Base-by-base conservation (phyloP, 1,140 invertebrate genomes). In the Metopolophium dirhodum region DNA sequence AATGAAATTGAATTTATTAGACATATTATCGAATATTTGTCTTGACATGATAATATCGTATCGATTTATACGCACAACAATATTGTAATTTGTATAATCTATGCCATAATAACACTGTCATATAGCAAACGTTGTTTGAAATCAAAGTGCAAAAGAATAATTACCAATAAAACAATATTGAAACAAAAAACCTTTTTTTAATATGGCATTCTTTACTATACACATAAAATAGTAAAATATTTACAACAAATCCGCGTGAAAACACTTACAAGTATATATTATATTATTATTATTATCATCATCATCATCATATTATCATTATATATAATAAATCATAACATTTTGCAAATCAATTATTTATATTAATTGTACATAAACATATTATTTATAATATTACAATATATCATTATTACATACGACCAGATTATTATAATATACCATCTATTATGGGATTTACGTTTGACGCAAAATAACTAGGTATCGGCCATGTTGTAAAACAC, bases 121-220 rank as follows among this genome's bases (percentile, higher is more conserved):
- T n/a, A 61, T 30, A 61, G 8, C 26, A 4, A 30, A 30, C 30
- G 57, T 61, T 6, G 0, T 77, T 77, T 18, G n/a, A 77, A 20
- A 77, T 77, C 6, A 35, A 77, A 68, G n/a, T n/a, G n/a, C 30
- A 77, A n/a, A 35, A 77, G 4, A 77, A n/a, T 7, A n/a, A n/a
- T 68, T n/a, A n/a, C 11, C 61, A 82, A 82, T 37, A 83, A 83
- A 83, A 83, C 7, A 83, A 37, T 37, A 83, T 83, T 85, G 3
- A 85, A 85, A 85, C 7, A 85, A 35, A 37, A 54, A 37, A 54
- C 49, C 23, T 89, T 89, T 54, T 77, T 85, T 92, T 92, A 47
- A 92, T 92, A 92, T 92, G 91, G 91, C 91, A 92, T 92, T 82
- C 68, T 92, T 92, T 83, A 83, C 91, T 92, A 92, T 92, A 92